Conservation (phyloP, 2,888 invertebrate species). For the Gastracanthus pulcherrimus region DNA sequence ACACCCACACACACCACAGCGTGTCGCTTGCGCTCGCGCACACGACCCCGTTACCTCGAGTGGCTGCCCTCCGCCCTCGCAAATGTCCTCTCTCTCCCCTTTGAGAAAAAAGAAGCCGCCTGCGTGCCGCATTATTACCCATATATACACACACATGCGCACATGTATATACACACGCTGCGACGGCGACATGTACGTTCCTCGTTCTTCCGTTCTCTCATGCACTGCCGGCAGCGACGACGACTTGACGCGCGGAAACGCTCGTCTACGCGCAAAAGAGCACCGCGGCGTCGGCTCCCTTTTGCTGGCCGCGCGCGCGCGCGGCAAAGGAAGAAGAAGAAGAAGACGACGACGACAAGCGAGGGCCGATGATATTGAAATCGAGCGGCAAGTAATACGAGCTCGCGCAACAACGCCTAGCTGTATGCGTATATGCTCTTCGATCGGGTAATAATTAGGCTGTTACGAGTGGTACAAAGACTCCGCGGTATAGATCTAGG, state of each 20-base stretch:
- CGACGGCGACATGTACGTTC: background rate
- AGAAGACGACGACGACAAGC: slow-evolving; percentile 27
- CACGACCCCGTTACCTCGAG: background rate
- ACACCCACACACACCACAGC: background rate
- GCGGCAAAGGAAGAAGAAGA: slow-evolving; percentile 16
- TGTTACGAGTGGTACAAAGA: background rate
- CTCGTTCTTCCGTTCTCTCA: slow-evolving; percentile 3
- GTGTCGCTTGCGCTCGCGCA: background rate
- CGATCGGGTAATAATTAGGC: slow-evolving; percentile 18
- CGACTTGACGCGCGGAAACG: slow-evolving; percentile 46
- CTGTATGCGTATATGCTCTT: background rate
- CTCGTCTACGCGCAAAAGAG: slow-evolving; percentile 34
- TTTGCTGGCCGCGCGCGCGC: slow-evolving; percentile 1
- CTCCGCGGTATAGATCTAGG: background rate
- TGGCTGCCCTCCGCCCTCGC: too few species aligned
- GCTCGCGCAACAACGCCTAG: slow-evolving; percentile 21
- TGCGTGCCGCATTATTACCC: slow-evolving; percentile 20
- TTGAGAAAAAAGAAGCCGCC: slow-evolving; percentile 44
- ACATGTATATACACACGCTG: background rate
- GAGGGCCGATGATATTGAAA: slow-evolving; percentile 26
- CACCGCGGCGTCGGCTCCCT: slow-evolving; percentile 11
- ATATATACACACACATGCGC: background rate
- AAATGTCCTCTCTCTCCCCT: too few species aligned
- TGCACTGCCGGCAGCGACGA: slow-evolving; percentile 7
- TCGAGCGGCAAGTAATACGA: slow-evolving; percentile 43